Conservation (phyloP, 2,888 invertebrate species). For the Eurytoma californica region DNA sequence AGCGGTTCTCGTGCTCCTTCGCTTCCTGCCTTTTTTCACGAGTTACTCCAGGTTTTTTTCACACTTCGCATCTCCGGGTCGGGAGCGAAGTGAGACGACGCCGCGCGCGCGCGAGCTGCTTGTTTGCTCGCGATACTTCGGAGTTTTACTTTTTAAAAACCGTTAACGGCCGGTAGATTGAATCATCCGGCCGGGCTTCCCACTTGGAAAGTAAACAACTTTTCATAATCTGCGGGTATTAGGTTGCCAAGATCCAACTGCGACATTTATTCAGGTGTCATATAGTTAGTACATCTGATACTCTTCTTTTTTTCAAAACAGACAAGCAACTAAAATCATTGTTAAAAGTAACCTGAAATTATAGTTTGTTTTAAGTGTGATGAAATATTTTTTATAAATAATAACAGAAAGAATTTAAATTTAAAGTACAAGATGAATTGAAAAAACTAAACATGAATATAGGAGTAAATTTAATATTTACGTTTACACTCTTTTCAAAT, state of each 20-base stretch:
- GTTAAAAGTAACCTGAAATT: too few relatives aligned
- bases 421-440: too few relatives aligned
- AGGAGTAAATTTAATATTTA: too few relatives aligned
- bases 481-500: too few relatives aligned
- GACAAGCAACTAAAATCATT: too few relatives aligned
- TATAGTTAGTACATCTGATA: too few relatives aligned
- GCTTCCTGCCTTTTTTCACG: constrained; percentile 1
- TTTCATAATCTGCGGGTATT: constrained; percentile 4
- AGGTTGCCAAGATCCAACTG: neutral
- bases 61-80: neutral
- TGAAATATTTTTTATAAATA: too few relatives aligned
- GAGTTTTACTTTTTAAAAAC: constrained; percentile 55
- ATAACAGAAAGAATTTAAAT: too few relatives aligned
- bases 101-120: constrained; percentile 4
- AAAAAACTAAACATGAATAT: too few relatives aligned
- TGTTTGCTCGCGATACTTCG: constrained; percentile 29
- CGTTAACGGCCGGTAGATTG: constrained; percentile 51
- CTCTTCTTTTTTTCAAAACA: too few relatives aligned
- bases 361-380: too few relatives aligned
- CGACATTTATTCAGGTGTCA: neutral
- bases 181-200: constrained; percentile 48
- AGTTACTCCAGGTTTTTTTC: neutral
- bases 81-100: neutral
- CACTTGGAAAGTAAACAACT: constrained; percentile 46
- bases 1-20: constrained; percentile 13